Evolutionary conservation across 2,888 invertebrate species (phyloP), one percentile per base, ranked within the genome.

Genomic region (Brachyopa scutellaris): DNA sequence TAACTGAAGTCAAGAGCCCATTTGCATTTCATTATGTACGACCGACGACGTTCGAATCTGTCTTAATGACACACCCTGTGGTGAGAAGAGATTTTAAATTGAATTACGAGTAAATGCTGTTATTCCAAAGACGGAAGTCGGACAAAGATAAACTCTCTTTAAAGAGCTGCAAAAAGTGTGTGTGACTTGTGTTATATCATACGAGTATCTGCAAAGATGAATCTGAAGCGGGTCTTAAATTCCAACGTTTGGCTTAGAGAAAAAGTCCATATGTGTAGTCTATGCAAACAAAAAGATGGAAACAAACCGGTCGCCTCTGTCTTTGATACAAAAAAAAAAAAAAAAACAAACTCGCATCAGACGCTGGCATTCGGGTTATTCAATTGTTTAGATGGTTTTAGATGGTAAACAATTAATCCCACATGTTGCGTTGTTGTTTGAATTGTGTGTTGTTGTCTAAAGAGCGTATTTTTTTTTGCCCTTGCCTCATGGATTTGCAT

Each of bases 401-500:
- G 31, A 47, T 62, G 61, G 21, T 21, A 49, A 61, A 61, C 69
- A 69, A 69, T 69, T 59, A 61, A 61, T 49, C 38, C 51, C 70
- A 31, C 49, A 53, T 29, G 53, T 53, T 66, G 47, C 51, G 51
- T 49, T 36, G 33, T 11, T 6, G 29, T 15, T 2, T 2, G 6
- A n/a, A 8, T 8, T 57, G 26, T 45, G 42, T 33, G n/a, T 38
- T 62, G 55, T 77, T 77, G 77, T 77, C 62, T 70, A 45, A 45
- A 13, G 29, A 36, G 13, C 26, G 26, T 6, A 6, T 26, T 26
- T 26, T 26, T 62, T 77, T 70, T 67, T 77, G 77, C 70, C 77
- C 77, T 77, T 77, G 62, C 70, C 70, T 49, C 15, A 13, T 40
- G 26, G 19, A 77, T 62, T 62, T 47, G 36, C 76, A 76, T 76